These are phyloP conservation scores for Noctua comes DNA, from an alignment of 2,888 invertebrate genomes.

Conservation along the genomic window DNA sequence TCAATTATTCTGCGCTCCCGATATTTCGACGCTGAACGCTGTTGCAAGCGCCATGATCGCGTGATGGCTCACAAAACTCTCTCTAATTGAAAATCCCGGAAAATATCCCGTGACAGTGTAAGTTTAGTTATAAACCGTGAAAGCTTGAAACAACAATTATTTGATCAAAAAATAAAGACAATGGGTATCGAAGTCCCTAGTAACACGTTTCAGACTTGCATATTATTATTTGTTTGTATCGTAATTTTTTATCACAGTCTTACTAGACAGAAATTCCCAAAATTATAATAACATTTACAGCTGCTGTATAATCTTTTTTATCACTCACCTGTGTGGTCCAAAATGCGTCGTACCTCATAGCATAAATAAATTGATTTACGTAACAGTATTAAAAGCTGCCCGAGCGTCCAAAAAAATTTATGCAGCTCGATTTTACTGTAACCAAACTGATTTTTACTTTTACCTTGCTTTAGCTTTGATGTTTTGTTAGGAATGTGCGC, in stretches of 20 bases:
- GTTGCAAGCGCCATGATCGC: too few relatives aligned
- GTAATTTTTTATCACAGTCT: not conserved
- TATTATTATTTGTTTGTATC: not conserved
- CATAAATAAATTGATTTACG: not conserved
- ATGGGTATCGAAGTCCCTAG: not conserved
- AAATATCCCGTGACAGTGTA: too few relatives aligned
- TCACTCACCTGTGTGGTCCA: not conserved
- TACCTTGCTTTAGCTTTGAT: too few relatives aligned
- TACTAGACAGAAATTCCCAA: constrained; percentile 7
- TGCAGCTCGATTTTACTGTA: not conserved
- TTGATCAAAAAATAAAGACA: not conserved
- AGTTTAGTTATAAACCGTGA: too few relatives aligned
- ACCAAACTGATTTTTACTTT: not conserved
- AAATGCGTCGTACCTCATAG: not conserved
- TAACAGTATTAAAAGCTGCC: not conserved
- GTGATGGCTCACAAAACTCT: too few relatives aligned
- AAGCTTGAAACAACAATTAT: too few relatives aligned
- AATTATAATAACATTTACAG: not conserved
- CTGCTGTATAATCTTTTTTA: not conserved
- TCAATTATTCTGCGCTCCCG: too few relatives aligned
- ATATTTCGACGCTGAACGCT: too few relatives aligned
- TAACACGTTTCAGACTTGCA: not conserved
- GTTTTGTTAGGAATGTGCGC: not conserved
- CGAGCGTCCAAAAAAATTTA: not conserved
- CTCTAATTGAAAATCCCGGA: too few relatives aligned